Evolutionary conservation across 2,888 invertebrate species (phyloP).

Genomic region (Petrolisthes cinctipes): DNA sequence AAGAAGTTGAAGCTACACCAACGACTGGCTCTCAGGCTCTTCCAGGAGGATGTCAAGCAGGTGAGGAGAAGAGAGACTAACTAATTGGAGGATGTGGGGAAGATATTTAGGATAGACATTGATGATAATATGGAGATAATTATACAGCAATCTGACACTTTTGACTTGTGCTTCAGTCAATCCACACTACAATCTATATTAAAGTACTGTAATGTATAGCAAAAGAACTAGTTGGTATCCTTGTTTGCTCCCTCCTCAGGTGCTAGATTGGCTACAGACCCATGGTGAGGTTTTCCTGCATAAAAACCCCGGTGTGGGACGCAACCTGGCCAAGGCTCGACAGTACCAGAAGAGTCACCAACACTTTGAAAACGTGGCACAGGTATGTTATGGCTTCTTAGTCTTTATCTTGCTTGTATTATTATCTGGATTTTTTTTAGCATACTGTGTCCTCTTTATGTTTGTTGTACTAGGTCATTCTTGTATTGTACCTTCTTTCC

Average conservation of each 20-base stretch:
- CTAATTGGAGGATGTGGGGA: background rate
- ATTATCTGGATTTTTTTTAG: background rate
- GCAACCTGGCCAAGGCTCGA: constrained; percentile 93
- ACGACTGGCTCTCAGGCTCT: constrained; percentile 87
- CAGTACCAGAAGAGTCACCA: constrained; percentile 98
- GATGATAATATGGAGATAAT: too few relatives aligned
- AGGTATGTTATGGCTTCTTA: constrained; percentile 75
- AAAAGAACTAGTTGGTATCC: too few relatives aligned
- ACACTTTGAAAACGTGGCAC: constrained; percentile 98
- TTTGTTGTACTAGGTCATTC: too few relatives aligned
- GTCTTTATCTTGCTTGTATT: too few relatives aligned
- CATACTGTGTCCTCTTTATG: background rate
- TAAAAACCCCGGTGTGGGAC: constrained; percentile 96
- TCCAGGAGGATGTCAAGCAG: constrained; percentile 79
- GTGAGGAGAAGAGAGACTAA: constrained; percentile 69
- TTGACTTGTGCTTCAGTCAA: too few relatives aligned
- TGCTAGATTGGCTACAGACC: constrained; percentile 95
- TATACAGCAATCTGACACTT: too few relatives aligned
- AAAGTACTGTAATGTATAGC: too few relatives aligned
- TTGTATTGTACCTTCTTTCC: too few relatives aligned
- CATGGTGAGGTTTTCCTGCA: constrained; percentile 97
- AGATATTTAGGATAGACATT: background rate
- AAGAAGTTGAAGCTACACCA: constrained; percentile 96
- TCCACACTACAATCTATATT: too few relatives aligned
- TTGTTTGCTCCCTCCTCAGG: constrained; percentile 70